Evolutionary conservation across 2,888 invertebrate species (phyloP).

Genomic region (Eupithecia insigniata): DNA sequence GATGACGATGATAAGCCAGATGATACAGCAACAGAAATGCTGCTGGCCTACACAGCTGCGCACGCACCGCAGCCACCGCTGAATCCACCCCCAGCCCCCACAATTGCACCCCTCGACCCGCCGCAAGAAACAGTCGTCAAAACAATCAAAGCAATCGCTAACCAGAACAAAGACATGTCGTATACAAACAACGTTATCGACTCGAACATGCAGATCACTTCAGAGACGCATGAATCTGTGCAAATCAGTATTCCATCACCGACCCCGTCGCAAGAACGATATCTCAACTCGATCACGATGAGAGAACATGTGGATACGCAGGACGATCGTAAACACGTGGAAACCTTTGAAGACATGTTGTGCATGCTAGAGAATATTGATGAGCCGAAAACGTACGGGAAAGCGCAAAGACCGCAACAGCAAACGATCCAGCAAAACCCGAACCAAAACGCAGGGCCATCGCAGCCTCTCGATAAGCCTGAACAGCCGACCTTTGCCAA

Average conservation of each 20-base stretch:
- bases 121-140: constrained; percentile 71
- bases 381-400: constrained; percentile 34
- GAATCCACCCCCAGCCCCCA: constrained; percentile 44
- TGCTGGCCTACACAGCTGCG: constrained; percentile 64
- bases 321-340: constrained; percentile 83
- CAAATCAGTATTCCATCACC: constrained; percentile 87
- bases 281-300: constrained; percentile 86
- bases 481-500: constrained; percentile 65
- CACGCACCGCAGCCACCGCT: constrained; percentile 51
- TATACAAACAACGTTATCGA: constrained; percentile 67
- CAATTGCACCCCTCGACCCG: constrained; percentile 31
- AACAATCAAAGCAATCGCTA: constrained; percentile 82
- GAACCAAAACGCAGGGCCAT: constrained; percentile 39
- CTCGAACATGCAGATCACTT: constrained; percentile 82
- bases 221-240: constrained; percentile 86
- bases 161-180: constrained; percentile 80
- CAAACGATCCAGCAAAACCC: constrained; percentile 52
- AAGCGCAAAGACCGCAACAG: constrained; percentile 44
- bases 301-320: constrained; percentile 83
- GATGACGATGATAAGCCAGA: constrained; percentile 80
- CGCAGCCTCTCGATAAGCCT: constrained; percentile 38
- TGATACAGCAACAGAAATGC: constrained; percentile 60
- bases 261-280: constrained; percentile 86
- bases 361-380: constrained; percentile 87
- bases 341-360: constrained; percentile 88